Percentiles rank a stretch among this genome's conserved stretches.
Evolutionary conservation across 2,797 vertebrate genomes (phyloP).

Genomic region (Cossypha polioptera): DNA sequence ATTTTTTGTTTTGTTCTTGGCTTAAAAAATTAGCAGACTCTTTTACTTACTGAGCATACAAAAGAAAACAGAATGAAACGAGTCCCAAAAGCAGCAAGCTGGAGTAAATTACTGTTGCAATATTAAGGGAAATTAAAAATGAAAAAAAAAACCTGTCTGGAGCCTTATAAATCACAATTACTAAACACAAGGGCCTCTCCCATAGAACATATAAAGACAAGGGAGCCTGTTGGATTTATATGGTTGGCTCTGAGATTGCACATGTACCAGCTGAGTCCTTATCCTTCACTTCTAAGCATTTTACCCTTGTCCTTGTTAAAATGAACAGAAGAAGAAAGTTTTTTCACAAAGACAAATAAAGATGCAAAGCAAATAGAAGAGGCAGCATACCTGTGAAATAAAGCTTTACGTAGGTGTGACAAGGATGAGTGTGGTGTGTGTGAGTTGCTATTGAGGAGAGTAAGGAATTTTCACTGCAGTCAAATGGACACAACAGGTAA

Average conservation of each 20-base stretch:
- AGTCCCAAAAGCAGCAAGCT: neutral
- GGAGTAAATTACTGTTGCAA: constrained; percentile 9
- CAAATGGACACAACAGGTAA: neutral
- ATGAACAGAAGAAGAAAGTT: neutral
- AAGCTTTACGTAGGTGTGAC: neutral
- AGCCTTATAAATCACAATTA: constrained; percentile 25
- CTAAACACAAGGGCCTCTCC: neutral
- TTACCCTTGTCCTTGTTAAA: neutral
- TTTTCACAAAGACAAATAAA: neutral
- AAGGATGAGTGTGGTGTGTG: neutral
- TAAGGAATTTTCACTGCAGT: neutral
- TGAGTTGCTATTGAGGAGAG: neutral
- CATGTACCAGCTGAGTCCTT: neutral
- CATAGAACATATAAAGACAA: neutral
- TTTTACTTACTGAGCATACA: constrained; percentile 27
- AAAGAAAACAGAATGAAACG: neutral
- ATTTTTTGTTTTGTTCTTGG: constrained; percentile 69
- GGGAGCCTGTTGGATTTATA: neutral
- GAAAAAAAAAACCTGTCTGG: neutral
- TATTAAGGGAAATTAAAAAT: constrained; percentile 29
- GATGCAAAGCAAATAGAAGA: neutral
- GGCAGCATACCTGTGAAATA: neutral
- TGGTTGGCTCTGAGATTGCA: neutral
- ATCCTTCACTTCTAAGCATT: neutral
- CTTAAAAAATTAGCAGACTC: constrained; percentile 47